A percentile compares a stretch with the other conserved stretches of the same genome.
phyloP scores from a whole-genome alignment of 2,888 invertebrate genomes.

The Zaprionus lineosus region DNA sequence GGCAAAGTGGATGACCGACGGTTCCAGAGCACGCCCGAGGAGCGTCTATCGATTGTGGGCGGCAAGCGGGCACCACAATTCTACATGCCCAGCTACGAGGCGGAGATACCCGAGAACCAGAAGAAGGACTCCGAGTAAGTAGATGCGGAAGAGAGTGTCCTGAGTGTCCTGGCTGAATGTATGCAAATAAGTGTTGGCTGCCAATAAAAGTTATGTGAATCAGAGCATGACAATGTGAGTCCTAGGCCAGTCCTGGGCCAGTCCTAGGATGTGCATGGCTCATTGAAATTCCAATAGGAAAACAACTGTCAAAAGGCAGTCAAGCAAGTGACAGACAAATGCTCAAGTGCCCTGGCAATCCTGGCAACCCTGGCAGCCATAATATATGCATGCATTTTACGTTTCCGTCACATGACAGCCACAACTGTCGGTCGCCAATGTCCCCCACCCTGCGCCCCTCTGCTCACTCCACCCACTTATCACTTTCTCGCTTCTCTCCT shows the following conservation, averaged over 20 bases:
- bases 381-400: slow-evolving; percentile 59
- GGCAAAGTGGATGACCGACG: slow-evolving; percentile 94
- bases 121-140: slow-evolving; percentile 98
- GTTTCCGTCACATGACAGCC: slow-evolving; percentile 24
- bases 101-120: slow-evolving; percentile 98
- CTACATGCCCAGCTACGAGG: slow-evolving; percentile 96
- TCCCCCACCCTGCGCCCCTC: slow-evolving; percentile 12
- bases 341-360: slow-evolving; percentile 20
- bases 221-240: slow-evolving; percentile 43
- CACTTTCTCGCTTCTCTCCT: slow-evolving; percentile 9
- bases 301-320: slow-evolving; percentile 72
- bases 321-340: slow-evolving; percentile 47
- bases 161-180: slow-evolving; percentile 1
- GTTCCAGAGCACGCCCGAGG: slow-evolving; percentile 95
- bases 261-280: slow-evolving; percentile 25
- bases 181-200: slow-evolving; percentile 56
- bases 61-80: slow-evolving; percentile 99
- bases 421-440: background rate
- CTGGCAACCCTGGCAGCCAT: slow-evolving; percentile 12
- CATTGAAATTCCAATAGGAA: slow-evolving; percentile 73
- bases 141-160: background rate
- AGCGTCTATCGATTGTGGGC: slow-evolving; percentile 96
- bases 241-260: background rate
- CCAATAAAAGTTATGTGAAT: slow-evolving; percentile 66
- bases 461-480: slow-evolving; percentile 23